Percentiles rank a stretch among this genome's conserved stretches.
phyloP scores from a whole-genome alignment of 2,113 vertebrate species.

The Mellivora capensis region DNA sequence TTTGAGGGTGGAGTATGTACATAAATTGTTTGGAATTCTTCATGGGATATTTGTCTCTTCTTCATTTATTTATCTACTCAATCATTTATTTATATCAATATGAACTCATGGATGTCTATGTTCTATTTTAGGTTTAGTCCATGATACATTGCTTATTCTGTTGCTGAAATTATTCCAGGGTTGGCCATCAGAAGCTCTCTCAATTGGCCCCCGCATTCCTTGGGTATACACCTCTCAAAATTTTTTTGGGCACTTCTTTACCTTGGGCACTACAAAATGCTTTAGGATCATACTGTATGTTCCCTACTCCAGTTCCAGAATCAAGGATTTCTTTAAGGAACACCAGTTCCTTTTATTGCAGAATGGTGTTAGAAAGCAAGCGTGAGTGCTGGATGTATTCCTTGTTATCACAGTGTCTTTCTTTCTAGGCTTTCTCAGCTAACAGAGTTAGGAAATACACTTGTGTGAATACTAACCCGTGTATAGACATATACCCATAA shows the following conservation, averaged over 20 bases:
- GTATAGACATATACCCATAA: neutral
- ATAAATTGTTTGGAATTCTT: neutral
- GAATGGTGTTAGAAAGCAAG: neutral
- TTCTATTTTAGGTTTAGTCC: neutral
- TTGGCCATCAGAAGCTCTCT: neutral
- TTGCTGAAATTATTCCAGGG: neutral
- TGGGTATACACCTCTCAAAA: neutral
- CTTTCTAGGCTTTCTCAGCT: neutral
- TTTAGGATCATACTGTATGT: neutral
- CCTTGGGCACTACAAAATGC: neutral
- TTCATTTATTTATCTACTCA: neutral
- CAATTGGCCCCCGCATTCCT: neutral
- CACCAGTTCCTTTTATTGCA: neutral
- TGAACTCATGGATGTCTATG: neutral
- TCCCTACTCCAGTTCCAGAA: neutral
- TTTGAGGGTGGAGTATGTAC: neutral
- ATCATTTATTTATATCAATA: neutral
- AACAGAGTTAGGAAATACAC: neutral
- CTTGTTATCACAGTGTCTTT: neutral
- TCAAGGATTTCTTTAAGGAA: neutral
- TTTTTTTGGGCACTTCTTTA: neutral
- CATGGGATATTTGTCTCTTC: neutral
- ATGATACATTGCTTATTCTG: neutral
- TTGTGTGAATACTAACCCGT: neutral
- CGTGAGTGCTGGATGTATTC: neutral